These are phyloP conservation scores for Didymodactylos carnosus DNA, from an alignment of 2,888 invertebrate genomes.

Conservation along the genomic window DNA sequence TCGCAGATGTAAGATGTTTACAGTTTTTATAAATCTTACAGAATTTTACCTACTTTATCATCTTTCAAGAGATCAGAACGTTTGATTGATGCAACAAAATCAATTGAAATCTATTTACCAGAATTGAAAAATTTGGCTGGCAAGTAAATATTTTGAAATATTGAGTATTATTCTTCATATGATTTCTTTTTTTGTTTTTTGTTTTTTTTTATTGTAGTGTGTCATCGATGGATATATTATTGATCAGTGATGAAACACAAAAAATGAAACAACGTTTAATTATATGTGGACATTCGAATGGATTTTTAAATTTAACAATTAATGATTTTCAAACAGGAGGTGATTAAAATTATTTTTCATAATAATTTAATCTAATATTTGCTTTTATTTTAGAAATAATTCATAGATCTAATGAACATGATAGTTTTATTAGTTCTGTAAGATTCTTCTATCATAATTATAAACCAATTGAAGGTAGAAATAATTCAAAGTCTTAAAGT, in stretches of 20 bases:
- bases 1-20: not conserved
- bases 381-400: not conserved
- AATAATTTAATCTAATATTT: too few relatives aligned
- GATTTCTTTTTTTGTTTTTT: not conserved
- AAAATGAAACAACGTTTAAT: not conserved
- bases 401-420: not conserved
- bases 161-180: not conserved
- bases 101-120: not conserved
- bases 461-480: not conserved
- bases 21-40: not conserved
- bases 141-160: not conserved
- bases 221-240: not conserved
- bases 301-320: not conserved
- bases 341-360: too few relatives aligned
- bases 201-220: not conserved
- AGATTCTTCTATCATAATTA: not conserved
- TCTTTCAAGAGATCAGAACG: not conserved
- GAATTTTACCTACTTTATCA: not conserved
- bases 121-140: not conserved
- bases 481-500: not conserved
- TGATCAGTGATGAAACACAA: not conserved
- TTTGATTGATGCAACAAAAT: not conserved
- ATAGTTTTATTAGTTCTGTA: not conserved
- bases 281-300: not conserved
- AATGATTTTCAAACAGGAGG: not conserved